phyloP scores from a whole-genome alignment of 2,113 vertebrate species.

The Aptenodytes patagonicus region DNA sequence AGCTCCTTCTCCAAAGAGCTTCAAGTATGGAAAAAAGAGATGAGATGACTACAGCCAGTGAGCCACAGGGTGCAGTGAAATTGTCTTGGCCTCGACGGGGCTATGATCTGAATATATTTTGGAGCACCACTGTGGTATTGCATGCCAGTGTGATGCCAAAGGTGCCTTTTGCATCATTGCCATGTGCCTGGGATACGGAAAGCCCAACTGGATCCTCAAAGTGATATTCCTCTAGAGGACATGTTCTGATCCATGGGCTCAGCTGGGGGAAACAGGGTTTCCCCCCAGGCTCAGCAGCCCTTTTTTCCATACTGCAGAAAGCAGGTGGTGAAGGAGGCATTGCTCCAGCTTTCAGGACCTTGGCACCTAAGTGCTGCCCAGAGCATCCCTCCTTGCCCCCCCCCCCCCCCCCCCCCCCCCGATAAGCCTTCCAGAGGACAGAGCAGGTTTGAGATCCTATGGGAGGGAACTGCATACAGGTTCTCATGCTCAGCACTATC shows the following conservation, averaged over 20 bases:
- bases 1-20: background rate
- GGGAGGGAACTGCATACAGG: background rate
- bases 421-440: background rate
- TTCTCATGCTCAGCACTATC: background rate
- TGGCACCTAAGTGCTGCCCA: no score
- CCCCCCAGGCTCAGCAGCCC: background rate
- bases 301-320: background rate
- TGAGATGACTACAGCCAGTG: background rate
- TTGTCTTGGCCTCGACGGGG: background rate
- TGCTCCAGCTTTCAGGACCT: background rate
- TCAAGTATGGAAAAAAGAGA: background rate
- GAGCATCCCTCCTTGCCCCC: background rate
- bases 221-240: background rate
- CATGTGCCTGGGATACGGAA: background rate
- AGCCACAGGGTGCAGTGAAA: background rate
- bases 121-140: background rate
- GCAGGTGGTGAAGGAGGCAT: background rate
- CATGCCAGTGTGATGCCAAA: background rate
- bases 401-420: no score
- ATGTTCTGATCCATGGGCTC: background rate
- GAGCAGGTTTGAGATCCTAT: background rate
- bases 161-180: background rate
- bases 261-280: background rate
- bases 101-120: accelerated
- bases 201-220: background rate